Percentiles rank a stretch among this genome's conserved stretches.
Conservation (phyloP, 2,113 vertebrate genomes). For the Phylloscopus trochiloides region DNA sequence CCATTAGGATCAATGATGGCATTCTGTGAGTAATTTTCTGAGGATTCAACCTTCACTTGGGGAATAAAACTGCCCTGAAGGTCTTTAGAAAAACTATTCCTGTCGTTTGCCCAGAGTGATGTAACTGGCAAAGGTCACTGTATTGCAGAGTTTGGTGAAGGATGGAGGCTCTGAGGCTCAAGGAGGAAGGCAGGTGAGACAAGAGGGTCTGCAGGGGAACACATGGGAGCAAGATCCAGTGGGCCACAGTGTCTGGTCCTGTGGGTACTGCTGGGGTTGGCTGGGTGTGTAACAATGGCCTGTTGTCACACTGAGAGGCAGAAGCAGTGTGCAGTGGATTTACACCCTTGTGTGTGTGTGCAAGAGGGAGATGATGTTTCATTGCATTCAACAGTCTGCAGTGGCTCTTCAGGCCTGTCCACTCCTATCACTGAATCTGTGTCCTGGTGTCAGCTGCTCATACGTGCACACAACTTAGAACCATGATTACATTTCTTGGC, state of each 20-base stretch:
- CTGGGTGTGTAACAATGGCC: background rate
- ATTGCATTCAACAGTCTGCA: background rate
- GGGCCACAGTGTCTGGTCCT: background rate
- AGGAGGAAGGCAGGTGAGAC: background rate
- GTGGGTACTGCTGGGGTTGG: background rate
- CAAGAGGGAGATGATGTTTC: background rate
- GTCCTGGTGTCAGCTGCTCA: background rate
- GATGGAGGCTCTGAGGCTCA: background rate
- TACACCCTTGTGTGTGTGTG: background rate
- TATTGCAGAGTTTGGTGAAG: background rate
- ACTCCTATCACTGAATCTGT: background rate
- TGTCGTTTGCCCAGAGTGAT: background rate
- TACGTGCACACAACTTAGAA: fast-evolving
- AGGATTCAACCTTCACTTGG: background rate
- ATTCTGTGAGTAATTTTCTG: background rate
- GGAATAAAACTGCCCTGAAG: background rate
- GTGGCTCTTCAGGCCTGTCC: background rate
- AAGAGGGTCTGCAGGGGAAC: background rate
- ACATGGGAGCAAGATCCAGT: background rate
- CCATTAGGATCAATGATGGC: background rate
- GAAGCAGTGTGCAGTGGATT: background rate
- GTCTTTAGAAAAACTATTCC: background rate
- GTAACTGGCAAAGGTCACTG: background rate
- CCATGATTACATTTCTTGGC: background rate
- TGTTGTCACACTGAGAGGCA: background rate